Evolutionary conservation across 2,797 vertebrate species (phyloP).

Genomic region (Oreochromis mossambicus): DNA sequence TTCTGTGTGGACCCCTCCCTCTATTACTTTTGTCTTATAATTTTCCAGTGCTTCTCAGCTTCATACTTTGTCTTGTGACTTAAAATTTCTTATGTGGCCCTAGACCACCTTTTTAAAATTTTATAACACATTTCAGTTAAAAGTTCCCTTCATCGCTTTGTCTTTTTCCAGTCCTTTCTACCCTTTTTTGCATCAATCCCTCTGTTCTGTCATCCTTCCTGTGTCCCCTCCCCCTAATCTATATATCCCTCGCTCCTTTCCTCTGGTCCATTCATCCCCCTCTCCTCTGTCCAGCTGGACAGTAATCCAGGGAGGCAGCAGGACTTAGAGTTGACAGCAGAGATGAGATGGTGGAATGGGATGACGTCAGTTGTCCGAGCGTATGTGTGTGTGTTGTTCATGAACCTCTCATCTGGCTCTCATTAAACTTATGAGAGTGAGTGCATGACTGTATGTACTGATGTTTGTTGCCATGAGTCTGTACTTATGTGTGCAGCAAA

Average conservation of each 20-base stretch:
- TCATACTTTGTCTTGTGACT: neutral
- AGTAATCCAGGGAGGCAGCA: constrained; percentile 70
- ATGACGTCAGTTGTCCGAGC: constrained; percentile 68
- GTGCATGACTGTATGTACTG: constrained; percentile 1
- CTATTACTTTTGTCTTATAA: neutral
- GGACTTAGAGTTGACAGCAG: constrained; percentile 68
- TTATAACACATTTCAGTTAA: neutral
- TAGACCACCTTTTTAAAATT: neutral
- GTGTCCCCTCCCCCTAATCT: constrained; percentile 15
- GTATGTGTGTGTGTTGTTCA: constrained; percentile 52
- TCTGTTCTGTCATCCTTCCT: constrained; percentile 17
- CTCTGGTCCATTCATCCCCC: constrained; percentile 20
- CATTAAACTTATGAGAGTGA: constrained; percentile 47
- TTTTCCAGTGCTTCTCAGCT: neutral
- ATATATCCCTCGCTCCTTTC: constrained; percentile 18
- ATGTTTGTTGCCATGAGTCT: constrained; percentile 25
- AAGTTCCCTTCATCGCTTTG: neutral
- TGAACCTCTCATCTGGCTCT: constrained; percentile 69
- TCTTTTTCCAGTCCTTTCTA: neutral
- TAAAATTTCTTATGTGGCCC: neutral
- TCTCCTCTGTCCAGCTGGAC: constrained; percentile 64
- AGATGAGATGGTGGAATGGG: constrained; percentile 73
- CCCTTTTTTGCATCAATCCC: neutral
- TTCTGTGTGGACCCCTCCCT: neutral
- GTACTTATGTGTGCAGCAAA: neutral